Evolutionary conservation across 2,113 vertebrate species (phyloP), one percentile per base, ranked within the genome.

Genomic region (Rana temporaria): DNA sequence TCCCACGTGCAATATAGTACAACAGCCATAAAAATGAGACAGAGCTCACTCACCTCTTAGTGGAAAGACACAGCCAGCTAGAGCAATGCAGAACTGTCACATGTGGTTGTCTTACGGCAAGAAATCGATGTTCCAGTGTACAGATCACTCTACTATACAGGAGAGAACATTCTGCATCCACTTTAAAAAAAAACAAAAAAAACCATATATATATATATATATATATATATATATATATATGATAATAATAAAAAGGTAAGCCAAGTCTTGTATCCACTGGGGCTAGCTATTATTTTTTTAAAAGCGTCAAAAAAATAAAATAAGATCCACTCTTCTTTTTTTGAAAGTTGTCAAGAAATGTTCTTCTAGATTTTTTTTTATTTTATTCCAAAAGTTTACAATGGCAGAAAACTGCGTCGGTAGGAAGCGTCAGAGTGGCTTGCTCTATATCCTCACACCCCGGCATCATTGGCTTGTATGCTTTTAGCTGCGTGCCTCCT

Each of bases 381-480:
- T 34, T 38, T 22, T 6, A 42, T 59, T 57, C 67, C 65, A 69
- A 67, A 48, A 34, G 19, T 60, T 69, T 79, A 17, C 0, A 38
- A 38, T 38, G 6, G 6, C 5, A 38, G 6, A 38, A 56, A n/a
- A 32, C 53, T 59, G 32, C 32, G 2, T n/a, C n/a, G 19, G 48
- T 75, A 11, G 55, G 22, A 67, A 75, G 67, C 67, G 81, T 83
- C 81, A 83, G 63, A 14, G 11, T 76, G 72, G 68, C 71, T 32
- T 32, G 68, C 63, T 67, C 52, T 17, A 64, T 73, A 60, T 74
- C 70, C 32, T 67, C 57, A 70, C 72, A 75, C 81, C 56, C 76
- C 63, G 68, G 72, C 53, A 48, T 76, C 64, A 60, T 67, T 68
- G 57, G 26, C 24, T 22, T 60, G 20, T 52, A 34, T 60, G 80